Base-by-base conservation (phyloP, 1,140 invertebrate genomes). In the Bombus soroeensis region DNA sequence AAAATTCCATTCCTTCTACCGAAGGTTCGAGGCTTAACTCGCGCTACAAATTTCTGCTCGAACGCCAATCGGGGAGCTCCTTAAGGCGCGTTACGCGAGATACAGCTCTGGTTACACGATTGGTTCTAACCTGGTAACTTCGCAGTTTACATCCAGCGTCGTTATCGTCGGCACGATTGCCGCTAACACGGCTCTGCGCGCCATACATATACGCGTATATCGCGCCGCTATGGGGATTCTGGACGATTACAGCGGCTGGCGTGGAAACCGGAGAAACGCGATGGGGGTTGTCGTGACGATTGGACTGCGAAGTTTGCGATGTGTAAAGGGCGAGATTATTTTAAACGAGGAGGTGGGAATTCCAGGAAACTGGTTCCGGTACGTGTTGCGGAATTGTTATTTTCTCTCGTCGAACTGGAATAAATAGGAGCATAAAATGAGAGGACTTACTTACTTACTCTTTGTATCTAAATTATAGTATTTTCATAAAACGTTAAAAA, bases 11-110 rank as follows among this genome's bases (percentile, higher is more conserved):
- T 62, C 59, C 59, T 72, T 68, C 37, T 32, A 41, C n/a, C 39
- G 57, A 28, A 57, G 77, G 80, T 84, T 64, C 89, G 79, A 78
- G 88, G 88, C 81, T 90, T 89, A 84, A 72, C 66, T 64, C 66
- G 72, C 39, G 47, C 81, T 68, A 87, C 88, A 87, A 90, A 89
- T 90, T 90, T 89, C 88, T 74, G 68, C 62, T 72, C 68, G 72
- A 78, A 76, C 81, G 85, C 77, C 88, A 77, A 90, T 89, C 76
- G 70, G 72, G 73, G 81, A 78, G 81, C 53, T 77, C 81, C 81
- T 78, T 84, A 83, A 87, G 81, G 85, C 88, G 68, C 88, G 64
- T 87, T 89, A 89, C 84, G 72, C 57, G 53, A 81, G 73, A 87
- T 89, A 87, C 84, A 53, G 47, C 73, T 53, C 6, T 53, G 47